Base-by-base conservation (phyloP, 2,888 invertebrate species). In the Eupithecia inturbata region DNA sequence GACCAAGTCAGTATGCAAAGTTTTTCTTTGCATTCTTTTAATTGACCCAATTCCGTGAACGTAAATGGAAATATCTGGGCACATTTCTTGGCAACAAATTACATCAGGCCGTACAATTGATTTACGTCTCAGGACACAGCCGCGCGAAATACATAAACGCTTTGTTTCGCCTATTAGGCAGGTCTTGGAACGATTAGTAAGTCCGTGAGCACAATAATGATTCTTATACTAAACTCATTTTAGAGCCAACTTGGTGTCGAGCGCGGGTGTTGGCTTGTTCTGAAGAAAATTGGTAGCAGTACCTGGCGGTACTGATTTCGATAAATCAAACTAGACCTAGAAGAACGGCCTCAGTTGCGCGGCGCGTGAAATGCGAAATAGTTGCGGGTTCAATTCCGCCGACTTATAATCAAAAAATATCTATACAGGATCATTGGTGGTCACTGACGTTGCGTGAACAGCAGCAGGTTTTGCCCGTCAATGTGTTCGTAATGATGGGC, bases 1-100 rank as follows among this genome's bases (percentile, higher is more conserved):
- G 28, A 19, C 62, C 16, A 62, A 62, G 9, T 31, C 62, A 62
- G 19, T 62, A 14, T 19, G 31, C 28, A 62, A 62, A 62, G 62
- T 62, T 62, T 62, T 62, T 57, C 26, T 31, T 62, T 62, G 62
- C 62, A 62, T 31, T 62, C 28, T 3, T 7, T 62, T 60, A 60
- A 28, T 28, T 60, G 7, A 66, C 66, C 22, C 36, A 41, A 41
- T 66, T 36, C 39, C 22, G 66, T 39, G 66, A 66, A 41, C 66
- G 66, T 39, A 66, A 66, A 66, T 66, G 36, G 39, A 66, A 66
- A 66, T 66, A 66, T 66, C 66, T 66, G n/a, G 66, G 39, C 39
- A 22, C n/a, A 66, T 39, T 66, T 66, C 66, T 22, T 39, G 39
- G 66, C 66, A 66, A 66, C 66, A 66, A 64, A 64, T 66, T 26